phyloP scores from a whole-genome alignment of 1,140 invertebrate genomes.

The Ceratoteleas bidentatus region DNA sequence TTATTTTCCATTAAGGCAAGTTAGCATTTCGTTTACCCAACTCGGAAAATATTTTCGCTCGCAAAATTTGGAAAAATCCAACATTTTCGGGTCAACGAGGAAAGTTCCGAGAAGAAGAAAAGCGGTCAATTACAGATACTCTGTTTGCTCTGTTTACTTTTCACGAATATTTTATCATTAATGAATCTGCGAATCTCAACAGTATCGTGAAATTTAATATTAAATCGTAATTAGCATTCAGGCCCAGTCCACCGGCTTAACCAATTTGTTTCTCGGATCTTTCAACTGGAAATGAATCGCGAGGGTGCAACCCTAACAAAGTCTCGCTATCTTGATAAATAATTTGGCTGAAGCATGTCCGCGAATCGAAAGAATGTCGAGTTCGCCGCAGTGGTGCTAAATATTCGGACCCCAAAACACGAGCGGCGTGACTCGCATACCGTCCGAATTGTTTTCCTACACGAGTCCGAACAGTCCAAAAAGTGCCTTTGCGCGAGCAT shows the following conservation, averaged over 20 bases:
- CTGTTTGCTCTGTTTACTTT: neutral
- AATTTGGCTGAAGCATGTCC: slow-evolving; percentile 24
- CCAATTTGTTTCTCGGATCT: neutral
- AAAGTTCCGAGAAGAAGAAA: neutral
- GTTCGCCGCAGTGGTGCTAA: slow-evolving; percentile 36
- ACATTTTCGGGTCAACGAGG: neutral
- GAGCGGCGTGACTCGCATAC: slow-evolving; percentile 57
- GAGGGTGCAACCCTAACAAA: slow-evolving; percentile 11
- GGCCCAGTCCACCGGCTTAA: neutral
- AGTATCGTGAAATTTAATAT: no score
- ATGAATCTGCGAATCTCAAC: no score
- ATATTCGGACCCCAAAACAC: slow-evolving; percentile 40
- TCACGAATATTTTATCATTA: neutral
- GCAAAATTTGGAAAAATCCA: neutral
- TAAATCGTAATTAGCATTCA: neutral
- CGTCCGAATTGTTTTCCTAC: slow-evolving; percentile 52
- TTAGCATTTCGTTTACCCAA: neutral
- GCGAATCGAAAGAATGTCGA: slow-evolving; percentile 38
- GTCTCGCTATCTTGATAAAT: slow-evolving; percentile 17
- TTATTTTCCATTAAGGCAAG: slow-evolving; percentile 3
- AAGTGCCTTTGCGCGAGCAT: slow-evolving; percentile 35
- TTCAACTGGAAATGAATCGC: slow-evolving; percentile 11
- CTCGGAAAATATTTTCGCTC: slow-evolving; percentile 7
- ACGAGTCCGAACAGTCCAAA: slow-evolving; percentile 9
- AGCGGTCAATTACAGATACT: neutral